phyloP scores from a whole-genome alignment of 2,797 vertebrate genomes.

The Tragelaphus eurycerus region DNA sequence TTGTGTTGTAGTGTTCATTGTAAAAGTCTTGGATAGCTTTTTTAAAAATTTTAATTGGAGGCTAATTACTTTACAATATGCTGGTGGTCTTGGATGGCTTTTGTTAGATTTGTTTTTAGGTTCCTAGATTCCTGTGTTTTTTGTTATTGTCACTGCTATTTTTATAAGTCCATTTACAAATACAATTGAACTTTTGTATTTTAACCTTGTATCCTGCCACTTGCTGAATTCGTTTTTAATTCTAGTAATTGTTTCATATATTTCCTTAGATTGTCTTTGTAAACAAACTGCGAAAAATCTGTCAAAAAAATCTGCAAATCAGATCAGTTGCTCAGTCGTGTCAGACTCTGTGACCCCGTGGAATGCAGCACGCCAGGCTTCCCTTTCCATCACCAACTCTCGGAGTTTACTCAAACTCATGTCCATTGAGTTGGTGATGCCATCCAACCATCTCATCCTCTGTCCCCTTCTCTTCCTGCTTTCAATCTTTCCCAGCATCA shows the following conservation, averaged over 20 bases:
- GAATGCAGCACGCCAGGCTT: not conserved
- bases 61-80: not conserved
- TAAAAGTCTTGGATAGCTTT: not conserved
- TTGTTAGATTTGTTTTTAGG: conserved; percentile 3
- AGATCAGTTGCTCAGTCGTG: not conserved
- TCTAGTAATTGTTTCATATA: not conserved
- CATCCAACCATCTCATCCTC: not conserved
- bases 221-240: not conserved
- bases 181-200: not conserved
- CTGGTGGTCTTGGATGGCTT: not conserved
- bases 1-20: not conserved
- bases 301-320: not conserved
- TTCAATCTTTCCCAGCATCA: not conserved
- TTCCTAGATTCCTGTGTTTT: not conserved
- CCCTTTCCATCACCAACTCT: not conserved
- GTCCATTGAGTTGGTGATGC: not conserved
- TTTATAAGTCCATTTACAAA: not conserved
- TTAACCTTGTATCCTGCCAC: not conserved
- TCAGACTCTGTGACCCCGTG: not conserved
- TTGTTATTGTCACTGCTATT: not conserved
- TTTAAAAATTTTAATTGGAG: not conserved
- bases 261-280: not conserved
- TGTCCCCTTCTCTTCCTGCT: not conserved
- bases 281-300: not conserved
- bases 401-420: not conserved